Base-by-base conservation (phyloP, 2,888 invertebrate genomes). In the Cremastobaeus sp. region DNA sequence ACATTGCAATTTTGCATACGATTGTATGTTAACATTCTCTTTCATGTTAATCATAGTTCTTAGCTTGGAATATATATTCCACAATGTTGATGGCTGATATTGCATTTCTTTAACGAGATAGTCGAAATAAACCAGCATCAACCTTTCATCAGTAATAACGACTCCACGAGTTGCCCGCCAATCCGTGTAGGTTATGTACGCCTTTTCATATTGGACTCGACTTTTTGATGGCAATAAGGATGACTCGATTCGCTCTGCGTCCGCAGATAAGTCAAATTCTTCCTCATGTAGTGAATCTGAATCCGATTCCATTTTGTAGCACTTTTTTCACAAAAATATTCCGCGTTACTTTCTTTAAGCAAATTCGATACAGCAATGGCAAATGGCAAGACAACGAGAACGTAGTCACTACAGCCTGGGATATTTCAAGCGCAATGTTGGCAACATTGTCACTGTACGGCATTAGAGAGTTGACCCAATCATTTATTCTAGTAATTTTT, bases 101-200 rank as follows among this genome's bases (percentile, higher is more conserved):
- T 25, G n/a, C 30, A 47, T 1, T 9, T n/a, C 11, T 6, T 30
- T 12, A 1, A n/a, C 20, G 9, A 57, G 20, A 9, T 25, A 12
- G 6, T 43, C 6, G 17, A 57, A 57, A 57, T 57, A 57, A 18
- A 32, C 57, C 6, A 57, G n/a, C n/a, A 32, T 12, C 21, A 14
- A 6, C 12, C 25, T 17, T 55, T 55, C 30, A 6, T 6, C 3
- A 3, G 25, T 20, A 1, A 12, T 15, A 14, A n/a, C n/a, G n/a
- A n/a, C n/a, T 14, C 14, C 30, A 6, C 25, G 12, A 15, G 12
- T 3, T 41, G 11, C 11, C 6, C 11, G 14, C 55, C 55, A 55
- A 3, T 14, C 15, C 14, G n/a, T 20, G 11, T 15, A 55, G 25
- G 37, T 37, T 37, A 39, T 1, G 28, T 41, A 55, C 25, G 37